Conservation (phyloP, 2,888 invertebrate genomes). For the Chrysolina oricalcia region DNA sequence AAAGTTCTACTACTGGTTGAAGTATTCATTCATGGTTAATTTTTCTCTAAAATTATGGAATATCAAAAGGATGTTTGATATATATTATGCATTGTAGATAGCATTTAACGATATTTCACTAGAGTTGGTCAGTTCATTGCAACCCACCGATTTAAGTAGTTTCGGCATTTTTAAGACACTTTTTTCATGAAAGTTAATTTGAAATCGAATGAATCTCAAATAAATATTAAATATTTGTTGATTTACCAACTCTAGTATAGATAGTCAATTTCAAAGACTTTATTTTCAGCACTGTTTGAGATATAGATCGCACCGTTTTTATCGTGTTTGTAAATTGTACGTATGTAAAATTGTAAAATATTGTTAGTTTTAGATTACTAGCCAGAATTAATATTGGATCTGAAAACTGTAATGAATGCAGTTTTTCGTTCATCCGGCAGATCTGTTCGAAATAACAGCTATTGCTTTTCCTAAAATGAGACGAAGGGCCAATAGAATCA, state of each 20-base stretch:
- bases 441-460: too few relatives aligned
- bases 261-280: background rate
- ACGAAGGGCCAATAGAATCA: too few relatives aligned
- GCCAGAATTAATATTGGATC: background rate
- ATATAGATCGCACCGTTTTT: constrained; percentile 4
- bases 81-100: constrained; percentile 48
- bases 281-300: constrained; percentile 9
- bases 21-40: constrained; percentile 22
- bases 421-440: too few relatives aligned
- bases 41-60: constrained; percentile 1
- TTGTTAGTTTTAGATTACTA: background rate
- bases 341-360: constrained; percentile 17
- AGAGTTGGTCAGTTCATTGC: constrained; percentile 21
- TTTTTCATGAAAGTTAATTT: too few relatives aligned
- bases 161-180: too few relatives aligned
- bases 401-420: too few relatives aligned
- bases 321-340: constrained; percentile 5
- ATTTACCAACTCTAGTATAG: constrained; percentile 26
- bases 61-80: constrained; percentile 28
- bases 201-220: too few relatives aligned
- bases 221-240: too few relatives aligned
- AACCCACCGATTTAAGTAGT: too few relatives aligned
- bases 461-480: too few relatives aligned
- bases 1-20: background rate
- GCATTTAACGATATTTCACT: constrained; percentile 28